Percentiles rank a stretch among this genome's conserved stretches.
Conservation (phyloP, 2,797 vertebrate genomes). For the Anolis apletophallus region DNA sequence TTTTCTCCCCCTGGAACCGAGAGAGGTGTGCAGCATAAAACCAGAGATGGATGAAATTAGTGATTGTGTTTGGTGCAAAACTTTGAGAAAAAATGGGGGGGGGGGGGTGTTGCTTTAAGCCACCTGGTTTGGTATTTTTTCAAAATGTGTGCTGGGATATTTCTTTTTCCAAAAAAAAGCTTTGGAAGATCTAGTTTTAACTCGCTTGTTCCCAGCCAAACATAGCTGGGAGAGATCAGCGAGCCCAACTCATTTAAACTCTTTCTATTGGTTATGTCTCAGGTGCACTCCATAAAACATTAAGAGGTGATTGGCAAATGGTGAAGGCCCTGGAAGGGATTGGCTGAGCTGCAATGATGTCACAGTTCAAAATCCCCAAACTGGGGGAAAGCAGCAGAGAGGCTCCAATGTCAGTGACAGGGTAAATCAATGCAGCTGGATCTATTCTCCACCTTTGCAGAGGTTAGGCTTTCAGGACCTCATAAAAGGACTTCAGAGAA, state of each 20-base stretch:
- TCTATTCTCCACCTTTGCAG: no score
- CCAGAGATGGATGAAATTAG: slow-evolving; percentile 53
- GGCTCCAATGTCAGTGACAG: no score
- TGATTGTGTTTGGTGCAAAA: slow-evolving; percentile 50
- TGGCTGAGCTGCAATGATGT: not conserved
- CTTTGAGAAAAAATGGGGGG: not conserved
- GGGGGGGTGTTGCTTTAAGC: slow-evolving; percentile 39
- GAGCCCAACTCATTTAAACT: not conserved
- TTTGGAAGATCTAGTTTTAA: slow-evolving; percentile 37
- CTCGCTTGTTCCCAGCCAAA: slow-evolving; percentile 31
- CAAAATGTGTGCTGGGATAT: slow-evolving; percentile 37
- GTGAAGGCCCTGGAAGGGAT: not conserved
- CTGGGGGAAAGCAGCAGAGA: no score
- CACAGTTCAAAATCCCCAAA: no score
- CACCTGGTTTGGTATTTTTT: slow-evolving; percentile 58
- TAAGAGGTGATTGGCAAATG: not conserved
- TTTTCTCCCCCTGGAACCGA: not conserved
- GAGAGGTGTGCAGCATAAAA: slow-evolving; percentile 68
- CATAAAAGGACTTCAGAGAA: no score
- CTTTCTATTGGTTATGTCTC: not conserved
- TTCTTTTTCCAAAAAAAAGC: slow-evolving; percentile 30
- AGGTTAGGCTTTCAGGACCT: no score
- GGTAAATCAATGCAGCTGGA: no score
- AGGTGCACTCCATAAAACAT: not conserved
- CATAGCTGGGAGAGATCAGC: not conserved